Conservation (phyloP, 2,113 vertebrate genomes). For the Antechinus stuartii region DNA sequence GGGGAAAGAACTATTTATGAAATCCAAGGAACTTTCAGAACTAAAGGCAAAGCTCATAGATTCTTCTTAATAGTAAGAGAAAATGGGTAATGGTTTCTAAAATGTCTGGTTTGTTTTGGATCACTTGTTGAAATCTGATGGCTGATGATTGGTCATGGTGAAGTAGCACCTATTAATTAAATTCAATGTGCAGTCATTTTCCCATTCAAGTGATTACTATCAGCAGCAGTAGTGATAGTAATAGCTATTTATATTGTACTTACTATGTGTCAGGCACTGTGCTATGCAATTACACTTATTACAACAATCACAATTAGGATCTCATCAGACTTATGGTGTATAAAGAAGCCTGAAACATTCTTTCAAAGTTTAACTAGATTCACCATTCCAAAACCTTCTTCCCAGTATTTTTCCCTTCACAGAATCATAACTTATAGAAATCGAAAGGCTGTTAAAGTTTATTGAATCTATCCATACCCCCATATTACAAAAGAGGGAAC, state of each 20-base stretch:
- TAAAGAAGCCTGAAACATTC: neutral
- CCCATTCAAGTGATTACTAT: neutral
- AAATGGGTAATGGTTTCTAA: neutral
- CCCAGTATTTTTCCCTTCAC: neutral
- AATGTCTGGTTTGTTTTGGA: neutral
- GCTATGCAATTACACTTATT: neutral
- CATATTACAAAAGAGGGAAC: neutral
- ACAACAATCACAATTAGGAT: neutral
- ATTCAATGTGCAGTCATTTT: neutral
- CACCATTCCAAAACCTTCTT: neutral
- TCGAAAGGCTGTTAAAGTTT: neutral
- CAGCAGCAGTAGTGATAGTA: neutral
- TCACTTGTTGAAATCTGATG: neutral
- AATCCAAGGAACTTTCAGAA: neutral
- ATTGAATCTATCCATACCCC: neutral
- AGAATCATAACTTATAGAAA: neutral
- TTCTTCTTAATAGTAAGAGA: neutral
- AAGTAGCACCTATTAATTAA: neutral
- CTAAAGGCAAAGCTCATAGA: rapidly evolving
- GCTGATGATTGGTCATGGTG: neutral
- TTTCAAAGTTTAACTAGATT: neutral
- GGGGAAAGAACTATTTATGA: neutral
- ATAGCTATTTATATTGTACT: neutral
- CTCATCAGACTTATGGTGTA: neutral
- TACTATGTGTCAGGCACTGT: neutral